Evolutionary conservation across 2,113 vertebrate genomes (phyloP).

Genomic region (Pan troglodytes): DNA sequence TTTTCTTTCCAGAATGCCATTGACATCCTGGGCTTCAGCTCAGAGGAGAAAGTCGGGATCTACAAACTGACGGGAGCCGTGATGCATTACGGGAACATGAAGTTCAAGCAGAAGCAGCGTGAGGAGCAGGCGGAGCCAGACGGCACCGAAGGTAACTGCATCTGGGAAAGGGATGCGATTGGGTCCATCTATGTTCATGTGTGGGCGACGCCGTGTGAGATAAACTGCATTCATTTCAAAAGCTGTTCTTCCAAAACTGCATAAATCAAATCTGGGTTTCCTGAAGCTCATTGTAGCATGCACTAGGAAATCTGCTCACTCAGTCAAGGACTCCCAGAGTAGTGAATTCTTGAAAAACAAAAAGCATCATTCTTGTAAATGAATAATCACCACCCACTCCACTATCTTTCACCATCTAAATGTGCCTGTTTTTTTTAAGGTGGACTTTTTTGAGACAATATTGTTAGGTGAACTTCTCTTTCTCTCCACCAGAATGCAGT

Average conservation of each 20-base stretch:
- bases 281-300: not conserved
- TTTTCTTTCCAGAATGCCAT: constrained; percentile 78
- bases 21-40: constrained; percentile 86
- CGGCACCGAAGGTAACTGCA: constrained; percentile 80
- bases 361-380: not conserved
- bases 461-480: not conserved
- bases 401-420: not conserved
- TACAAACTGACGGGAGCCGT: constrained; percentile 87
- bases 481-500: not conserved
- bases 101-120: constrained; percentile 88
- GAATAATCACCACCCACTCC: not conserved
- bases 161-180: no score
- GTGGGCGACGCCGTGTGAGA: not conserved
- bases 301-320: not conserved
- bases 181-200: no score
- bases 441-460: not conserved
- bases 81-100: constrained; percentile 88
- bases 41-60: constrained; percentile 86
- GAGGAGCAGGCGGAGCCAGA: constrained; percentile 85
- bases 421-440: not conserved
- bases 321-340: not conserved
- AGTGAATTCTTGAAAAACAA: not conserved
- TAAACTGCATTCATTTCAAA: not conserved
- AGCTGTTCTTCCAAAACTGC: not conserved
- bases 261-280: not conserved